A percentile compares a stretch with the other conserved stretches of the same genome.
Conservation (phyloP, 2,888 invertebrate genomes). For the Lissonota sp. region DNA sequence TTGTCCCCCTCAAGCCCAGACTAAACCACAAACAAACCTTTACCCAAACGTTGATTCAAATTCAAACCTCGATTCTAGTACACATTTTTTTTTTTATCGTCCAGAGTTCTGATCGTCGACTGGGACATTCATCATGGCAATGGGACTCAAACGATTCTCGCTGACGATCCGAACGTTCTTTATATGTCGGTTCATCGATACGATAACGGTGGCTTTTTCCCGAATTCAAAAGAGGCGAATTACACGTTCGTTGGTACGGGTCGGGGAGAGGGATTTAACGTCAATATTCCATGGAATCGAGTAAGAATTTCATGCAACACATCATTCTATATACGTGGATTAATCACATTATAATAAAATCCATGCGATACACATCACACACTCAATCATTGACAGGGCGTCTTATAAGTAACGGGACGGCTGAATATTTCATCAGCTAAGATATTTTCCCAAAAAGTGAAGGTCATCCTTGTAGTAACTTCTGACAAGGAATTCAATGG, state of each 20-base stretch:
- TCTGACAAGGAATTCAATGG: too few species aligned
- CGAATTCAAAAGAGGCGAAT: constrained; percentile 87
- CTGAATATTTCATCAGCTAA: too few species aligned
- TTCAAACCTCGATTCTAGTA: background rate
- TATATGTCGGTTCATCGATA: constrained; percentile 97
- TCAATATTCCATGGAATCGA: constrained; percentile 97
- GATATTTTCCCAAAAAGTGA: too few species aligned
- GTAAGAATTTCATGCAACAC: constrained; percentile 79
- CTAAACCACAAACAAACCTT: too few species aligned
- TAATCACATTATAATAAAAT: too few species aligned
- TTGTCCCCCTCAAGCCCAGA: too few species aligned
- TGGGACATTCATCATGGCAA: constrained; percentile 99
- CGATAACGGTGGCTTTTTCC: constrained; percentile 95
- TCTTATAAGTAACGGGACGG: too few species aligned
- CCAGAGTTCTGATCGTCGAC: constrained; percentile 91
- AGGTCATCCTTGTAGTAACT: too few species aligned
- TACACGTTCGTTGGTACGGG: constrained; percentile 87
- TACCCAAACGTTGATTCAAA: background rate
- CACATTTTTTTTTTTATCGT: constrained; percentile 50
- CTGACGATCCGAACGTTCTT: constrained; percentile 90
- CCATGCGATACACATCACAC: too few species aligned
- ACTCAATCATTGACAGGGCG: too few species aligned
- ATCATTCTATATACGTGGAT: too few species aligned
- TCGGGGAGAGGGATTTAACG: constrained; percentile 91
- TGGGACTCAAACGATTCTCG: constrained; percentile 93